Evolutionary conservation across 2,113 vertebrate genomes (phyloP).

Genomic region (Hymenochirus boettgeri): DNA sequence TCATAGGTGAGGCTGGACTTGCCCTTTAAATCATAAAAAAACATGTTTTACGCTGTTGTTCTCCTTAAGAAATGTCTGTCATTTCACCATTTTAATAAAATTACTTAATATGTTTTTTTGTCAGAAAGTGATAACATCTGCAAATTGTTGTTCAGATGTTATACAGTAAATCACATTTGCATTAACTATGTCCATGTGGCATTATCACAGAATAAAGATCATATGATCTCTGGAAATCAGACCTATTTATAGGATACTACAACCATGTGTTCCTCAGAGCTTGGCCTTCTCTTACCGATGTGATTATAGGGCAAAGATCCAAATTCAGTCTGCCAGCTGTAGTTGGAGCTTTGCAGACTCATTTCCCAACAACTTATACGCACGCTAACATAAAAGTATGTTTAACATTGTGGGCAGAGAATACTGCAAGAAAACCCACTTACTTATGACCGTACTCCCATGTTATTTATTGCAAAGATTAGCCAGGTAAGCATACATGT

Average conservation of each 20-base stretch:
- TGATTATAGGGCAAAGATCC: not conserved
- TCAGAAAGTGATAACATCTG: constrained; percentile 46
- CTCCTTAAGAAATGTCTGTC: constrained; percentile 5
- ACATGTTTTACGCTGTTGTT: too few relatives aligned
- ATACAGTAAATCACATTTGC: constrained; percentile 40
- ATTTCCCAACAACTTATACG: too few relatives aligned
- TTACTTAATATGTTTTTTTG: not conserved
- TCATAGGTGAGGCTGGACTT: too few relatives aligned
- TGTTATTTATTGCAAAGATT: too few relatives aligned
- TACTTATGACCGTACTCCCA: too few relatives aligned
- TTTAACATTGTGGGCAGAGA: too few relatives aligned
- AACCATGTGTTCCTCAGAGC: constrained; percentile 42
- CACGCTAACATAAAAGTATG: too few relatives aligned
- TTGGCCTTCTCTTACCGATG: constrained; percentile 11
- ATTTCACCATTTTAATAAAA: constrained; percentile 8
- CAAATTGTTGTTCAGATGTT: constrained; percentile 45
- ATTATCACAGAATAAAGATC: constrained; percentile 23
- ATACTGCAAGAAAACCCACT: too few relatives aligned
- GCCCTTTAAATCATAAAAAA: too few relatives aligned
- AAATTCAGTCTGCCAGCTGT: too few relatives aligned
- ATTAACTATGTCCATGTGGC: constrained; percentile 44
- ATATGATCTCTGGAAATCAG: constrained; percentile 31
- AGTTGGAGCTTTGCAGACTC: too few relatives aligned
- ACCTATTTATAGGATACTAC: constrained; percentile 40
- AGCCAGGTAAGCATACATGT: too few relatives aligned